Conservation (phyloP, 2,113 vertebrate species). For the Corythaeola cristata region DNA sequence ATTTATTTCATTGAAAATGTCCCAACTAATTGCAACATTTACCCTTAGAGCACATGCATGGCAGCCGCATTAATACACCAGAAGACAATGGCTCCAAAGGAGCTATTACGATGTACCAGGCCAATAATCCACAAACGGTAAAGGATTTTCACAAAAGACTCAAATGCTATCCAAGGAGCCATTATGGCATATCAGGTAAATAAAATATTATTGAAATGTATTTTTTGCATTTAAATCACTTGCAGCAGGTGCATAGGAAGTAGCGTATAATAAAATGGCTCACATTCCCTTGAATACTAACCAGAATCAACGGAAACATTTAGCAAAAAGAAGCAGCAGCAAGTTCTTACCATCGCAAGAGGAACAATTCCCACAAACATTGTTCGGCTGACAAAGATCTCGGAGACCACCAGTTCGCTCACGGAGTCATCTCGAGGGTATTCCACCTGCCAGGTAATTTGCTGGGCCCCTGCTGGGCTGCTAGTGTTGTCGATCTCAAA, state of each 20-base stretch:
- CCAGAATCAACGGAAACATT: neutral
- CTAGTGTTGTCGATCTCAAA: conserved; percentile 90
- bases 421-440: conserved; percentile 78
- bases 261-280: neutral
- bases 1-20: neutral
- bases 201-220: conserved; percentile 40
- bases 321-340: neutral
- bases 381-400: conserved; percentile 88
- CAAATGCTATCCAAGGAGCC: conserved; percentile 40
- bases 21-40: neutral
- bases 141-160: neutral
- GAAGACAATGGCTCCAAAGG: conserved; percentile 8
- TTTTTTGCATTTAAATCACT: conserved; percentile 42
- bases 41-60: neutral
- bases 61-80: neutral
- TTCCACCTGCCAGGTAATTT: conserved; percentile 90
- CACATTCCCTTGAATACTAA: conserved; percentile 3
- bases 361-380: conserved; percentile 88
- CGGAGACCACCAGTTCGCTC: conserved; percentile 79
- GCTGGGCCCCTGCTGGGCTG: conserved; percentile 84
- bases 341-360: conserved; percentile 83
- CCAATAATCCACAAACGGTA: conserved; percentile 32
- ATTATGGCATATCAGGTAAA: conserved; percentile 13
- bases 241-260: conserved; percentile 35
- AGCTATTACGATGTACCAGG: neutral